Percentiles rank a stretch among this genome's conserved stretches.
These are phyloP conservation scores for Anolis apletophallus DNA, from an alignment of 2,797 vertebrate genomes.

Conservation along the genomic window DNA sequence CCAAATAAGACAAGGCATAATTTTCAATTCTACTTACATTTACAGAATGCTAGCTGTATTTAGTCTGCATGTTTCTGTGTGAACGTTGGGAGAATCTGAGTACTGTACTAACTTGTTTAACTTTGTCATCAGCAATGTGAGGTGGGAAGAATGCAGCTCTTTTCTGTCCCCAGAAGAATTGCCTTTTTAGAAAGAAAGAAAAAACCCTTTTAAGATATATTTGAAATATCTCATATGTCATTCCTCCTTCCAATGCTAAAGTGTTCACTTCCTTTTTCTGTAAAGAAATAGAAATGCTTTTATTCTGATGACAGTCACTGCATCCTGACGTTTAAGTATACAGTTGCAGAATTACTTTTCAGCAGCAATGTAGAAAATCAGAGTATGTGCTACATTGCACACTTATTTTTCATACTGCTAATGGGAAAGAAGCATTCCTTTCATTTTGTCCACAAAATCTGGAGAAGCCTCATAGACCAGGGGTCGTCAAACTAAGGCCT, in stretches of 20 bases:
- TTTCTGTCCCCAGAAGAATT: neutral
- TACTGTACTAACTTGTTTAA: neutral
- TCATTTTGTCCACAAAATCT: neutral
- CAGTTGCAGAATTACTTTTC: conserved; percentile 1
- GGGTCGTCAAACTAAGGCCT: no score
- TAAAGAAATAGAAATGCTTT: conserved; percentile 5
- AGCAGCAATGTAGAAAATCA: neutral
- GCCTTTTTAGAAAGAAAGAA: neutral
- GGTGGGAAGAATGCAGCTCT: no score
- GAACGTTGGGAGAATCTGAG: neutral
- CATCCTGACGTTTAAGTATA: neutral
- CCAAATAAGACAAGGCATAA: neutral
- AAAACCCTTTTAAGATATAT: neutral
- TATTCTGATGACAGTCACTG: neutral
- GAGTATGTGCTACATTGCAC: neutral
- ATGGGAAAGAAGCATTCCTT: neutral
- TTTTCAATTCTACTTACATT: neutral
- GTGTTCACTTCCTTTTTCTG: neutral
- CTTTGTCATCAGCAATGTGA: neutral
- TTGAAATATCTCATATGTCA: neutral
- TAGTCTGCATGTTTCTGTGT: neutral
- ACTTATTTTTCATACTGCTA: neutral
- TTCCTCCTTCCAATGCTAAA: neutral
- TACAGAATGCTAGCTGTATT: neutral
- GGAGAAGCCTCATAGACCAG: neutral